Base-by-base conservation (phyloP, 1,140 invertebrate species). In the Gerris buenoi region DNA sequence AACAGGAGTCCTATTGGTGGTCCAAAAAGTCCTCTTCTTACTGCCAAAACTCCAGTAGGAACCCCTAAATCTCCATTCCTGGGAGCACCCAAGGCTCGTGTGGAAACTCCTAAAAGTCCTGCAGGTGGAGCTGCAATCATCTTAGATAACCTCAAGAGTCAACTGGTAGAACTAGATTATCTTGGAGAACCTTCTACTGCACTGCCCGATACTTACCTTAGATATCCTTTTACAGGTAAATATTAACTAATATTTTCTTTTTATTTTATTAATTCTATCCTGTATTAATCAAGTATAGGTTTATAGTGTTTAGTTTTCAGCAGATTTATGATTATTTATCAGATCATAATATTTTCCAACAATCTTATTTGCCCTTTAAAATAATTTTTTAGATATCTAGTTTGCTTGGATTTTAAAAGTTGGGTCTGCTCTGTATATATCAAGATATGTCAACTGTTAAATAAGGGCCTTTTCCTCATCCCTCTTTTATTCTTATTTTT, bases 81-180 rank as follows among this genome's bases (percentile, higher is more conserved):
- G 10, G 27, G 27, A 64, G 15, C 13, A 64, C 14, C 26, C 10
- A 64, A 27, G 26, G 18, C 5, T 18, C 33, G 5, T 46, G 18
- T 46, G 18, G 33, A 18, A 18, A 46, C 33, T 46, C 33, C 18
- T 46, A 46, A 46, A 18, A 46, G 33, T 46, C 33, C 33, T 46
- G 33, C 18, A 18, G 33, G 56, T 26, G 61, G 58, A 58, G 67
- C 64, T 2, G 22, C n/a, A 3, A 65, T 56, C 25, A 65, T 56
- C 25, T 81, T 90, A 14, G 88, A 90, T 70, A 88, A 87, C 69
- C 79, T 90, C 15, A 79, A 88, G 1, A 84, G 87, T 71, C 88
- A 90, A 70, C 74, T 90, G 56, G 82, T 89, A 62, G 88, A 89
- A 73, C 77, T 90, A 5, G 88, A 90, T 72, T 88, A 89, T 72